Evolutionary conservation across 64 coral and sea anemone species (phyloP), one percentile per base, ranked within the genome.

Genomic region (Stylophora pistillata): DNA sequence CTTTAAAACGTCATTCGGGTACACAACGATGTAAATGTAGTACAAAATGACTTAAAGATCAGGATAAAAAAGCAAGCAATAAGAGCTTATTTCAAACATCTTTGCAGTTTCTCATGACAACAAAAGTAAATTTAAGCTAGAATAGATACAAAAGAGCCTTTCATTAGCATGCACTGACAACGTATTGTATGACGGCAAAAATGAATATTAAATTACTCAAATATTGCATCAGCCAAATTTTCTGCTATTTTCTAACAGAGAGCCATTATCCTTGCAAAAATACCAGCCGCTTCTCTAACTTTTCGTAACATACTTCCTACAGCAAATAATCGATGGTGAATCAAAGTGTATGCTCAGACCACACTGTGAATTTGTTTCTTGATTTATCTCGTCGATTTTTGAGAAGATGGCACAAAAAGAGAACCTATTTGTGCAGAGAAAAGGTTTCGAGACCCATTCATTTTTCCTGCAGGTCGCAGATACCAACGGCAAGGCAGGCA

Each of bases 181-280:
- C 20, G 58, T 15, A 13, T 61, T 1, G 27, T 47, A 14, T 62
- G 37, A 47, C 37, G 7, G 37, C 37, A 47, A 47, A n/a, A 47
- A 47, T 47, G 53, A 72, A 86, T 56, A 79, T 79, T 59, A 79
- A 79, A 79, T 79, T 79, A 10, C 32, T 57, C 1, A 60, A 63
- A 0, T 63, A 41, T 82, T 82, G 78, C 78, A 82, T 82, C 57
- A 82, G 78, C 57, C 58, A 52, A 82, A 41, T 17, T 64, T 20
- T 64, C 1, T 64, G 0, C 31, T 5, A 32, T 15, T 41, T 15
- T 37, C 13, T 0, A 5, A 26, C 10, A 58, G 58, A 58, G 30
- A 59, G 18, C 17, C 34, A 13, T 34, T 23, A 37, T 32, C 37
- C n/a, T 37, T 41, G 18, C 14, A 10, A 27, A n/a, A 68, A 68